Evolutionary conservation across 2,888 invertebrate genomes (phyloP).

Genomic region (Diplolepis rosae): DNA sequence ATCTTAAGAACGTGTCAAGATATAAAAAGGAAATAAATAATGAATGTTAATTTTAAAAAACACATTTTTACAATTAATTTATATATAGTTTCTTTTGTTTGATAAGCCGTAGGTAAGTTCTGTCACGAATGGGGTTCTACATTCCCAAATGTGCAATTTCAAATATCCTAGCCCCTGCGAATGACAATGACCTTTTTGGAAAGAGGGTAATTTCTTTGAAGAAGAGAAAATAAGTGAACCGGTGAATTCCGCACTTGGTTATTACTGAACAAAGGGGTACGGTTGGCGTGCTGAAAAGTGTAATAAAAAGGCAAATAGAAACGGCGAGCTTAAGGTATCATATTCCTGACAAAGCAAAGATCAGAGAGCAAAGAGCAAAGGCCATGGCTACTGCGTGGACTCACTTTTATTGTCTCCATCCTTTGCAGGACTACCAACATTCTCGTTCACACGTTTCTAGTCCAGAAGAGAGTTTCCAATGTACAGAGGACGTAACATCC

Average conservation of each 20-base stretch:
- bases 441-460: slow-evolving; percentile 18
- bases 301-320: slow-evolving; percentile 47
- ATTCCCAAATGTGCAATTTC: not conserved
- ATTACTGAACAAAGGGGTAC: slow-evolving; percentile 37
- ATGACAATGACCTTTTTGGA: not conserved
- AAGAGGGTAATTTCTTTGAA: slow-evolving; percentile 19
- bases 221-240: slow-evolving; percentile 23
- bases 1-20: too few relatives aligned
- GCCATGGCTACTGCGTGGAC: slow-evolving; percentile 38
- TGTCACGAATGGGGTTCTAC: not conserved
- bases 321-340: slow-evolving; percentile 42
- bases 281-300: slow-evolving; percentile 37
- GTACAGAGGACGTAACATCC: not conserved
- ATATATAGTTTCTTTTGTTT: too few relatives aligned
- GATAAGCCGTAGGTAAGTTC: not conserved
- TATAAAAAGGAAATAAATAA: too few relatives aligned
- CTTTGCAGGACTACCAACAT: slow-evolving; percentile 14
- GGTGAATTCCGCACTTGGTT: slow-evolving; percentile 31
- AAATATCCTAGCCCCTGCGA: slow-evolving; percentile 8
- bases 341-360: slow-evolving; percentile 45
- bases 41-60: too few relatives aligned
- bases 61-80: too few relatives aligned
- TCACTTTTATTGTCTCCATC: slow-evolving; percentile 38
- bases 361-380: slow-evolving; percentile 42
- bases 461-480: not conserved